Evolutionary conservation across 2,113 vertebrate species (phyloP).

Genomic region (Petaurus breviceps): DNA sequence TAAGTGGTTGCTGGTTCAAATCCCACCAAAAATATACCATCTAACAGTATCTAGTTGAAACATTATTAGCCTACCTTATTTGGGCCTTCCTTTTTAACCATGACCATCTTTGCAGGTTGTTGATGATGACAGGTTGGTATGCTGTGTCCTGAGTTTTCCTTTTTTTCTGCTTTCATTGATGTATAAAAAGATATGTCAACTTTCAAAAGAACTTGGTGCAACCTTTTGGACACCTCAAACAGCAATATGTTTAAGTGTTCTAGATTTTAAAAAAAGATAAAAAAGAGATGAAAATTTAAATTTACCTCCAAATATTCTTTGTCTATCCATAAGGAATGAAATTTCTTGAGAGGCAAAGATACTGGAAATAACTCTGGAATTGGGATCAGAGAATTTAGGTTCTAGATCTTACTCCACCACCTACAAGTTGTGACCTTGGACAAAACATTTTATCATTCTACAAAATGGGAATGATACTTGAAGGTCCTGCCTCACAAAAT

Average conservation of each 20-base stretch:
- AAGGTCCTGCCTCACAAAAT: not conserved
- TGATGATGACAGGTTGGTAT: slow-evolving; percentile 82
- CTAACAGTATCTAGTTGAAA: not conserved
- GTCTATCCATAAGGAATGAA: not conserved
- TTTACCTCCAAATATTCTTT: not conserved
- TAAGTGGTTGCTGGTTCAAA: not conserved
- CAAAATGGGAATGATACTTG: not conserved
- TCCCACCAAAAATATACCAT: not conserved
- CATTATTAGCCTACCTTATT: slow-evolving; percentile 84
- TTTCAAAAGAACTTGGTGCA: slow-evolving; percentile 84
- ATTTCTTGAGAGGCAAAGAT: not conserved
- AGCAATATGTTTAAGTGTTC: slow-evolving; percentile 87
- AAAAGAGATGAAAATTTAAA: slow-evolving; percentile 12
- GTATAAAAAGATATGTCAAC: slow-evolving; percentile 83
- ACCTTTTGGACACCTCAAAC: slow-evolving; percentile 82
- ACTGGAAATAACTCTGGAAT: not conserved
- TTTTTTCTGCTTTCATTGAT: slow-evolving; percentile 63
- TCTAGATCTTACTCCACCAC: not conserved
- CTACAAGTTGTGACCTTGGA: not conserved
- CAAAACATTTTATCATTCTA: not conserved
- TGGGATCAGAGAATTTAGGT: not conserved
- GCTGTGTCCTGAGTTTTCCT: slow-evolving; percentile 42
- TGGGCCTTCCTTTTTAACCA: slow-evolving; percentile 85
- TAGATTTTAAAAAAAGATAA: slow-evolving; percentile 61
- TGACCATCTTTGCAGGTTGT: slow-evolving; percentile 83